These are phyloP conservation scores for Glyphotaelius pellucidus DNA, from an alignment of 2,888 invertebrate genomes.

Conservation along the genomic window DNA sequence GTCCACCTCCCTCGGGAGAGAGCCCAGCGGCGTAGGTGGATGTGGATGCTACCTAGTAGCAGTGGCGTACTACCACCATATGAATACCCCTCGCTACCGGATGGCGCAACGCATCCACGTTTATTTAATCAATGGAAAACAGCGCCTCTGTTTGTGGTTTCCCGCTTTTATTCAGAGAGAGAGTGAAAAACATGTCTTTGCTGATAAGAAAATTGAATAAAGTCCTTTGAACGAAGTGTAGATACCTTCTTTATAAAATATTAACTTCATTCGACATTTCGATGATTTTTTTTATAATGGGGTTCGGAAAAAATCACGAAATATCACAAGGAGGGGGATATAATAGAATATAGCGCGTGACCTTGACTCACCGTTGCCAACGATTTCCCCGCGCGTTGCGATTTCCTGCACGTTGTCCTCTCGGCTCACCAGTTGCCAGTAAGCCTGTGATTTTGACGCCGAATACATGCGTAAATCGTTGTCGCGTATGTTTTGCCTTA, in stretches of 20 bases:
- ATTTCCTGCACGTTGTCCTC: too few species aligned
- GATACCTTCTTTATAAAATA: neutral
- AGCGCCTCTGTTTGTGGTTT: neutral
- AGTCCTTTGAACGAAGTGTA: neutral
- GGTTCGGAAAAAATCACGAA: too few species aligned
- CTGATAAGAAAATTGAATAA: neutral
- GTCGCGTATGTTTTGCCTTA: too few species aligned
- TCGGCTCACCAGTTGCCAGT: too few species aligned
- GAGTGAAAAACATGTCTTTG: neutral
- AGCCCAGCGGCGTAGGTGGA: neutral
- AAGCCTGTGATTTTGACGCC: too few species aligned
- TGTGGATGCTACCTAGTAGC: neutral
- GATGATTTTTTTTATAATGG: too few species aligned
- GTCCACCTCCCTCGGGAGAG: neutral
- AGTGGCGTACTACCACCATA: neutral
- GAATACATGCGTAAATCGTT: too few species aligned
- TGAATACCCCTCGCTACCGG: neutral
- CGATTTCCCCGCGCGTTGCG: too few species aligned
- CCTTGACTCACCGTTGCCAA: too few species aligned
- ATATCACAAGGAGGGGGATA: too few species aligned
- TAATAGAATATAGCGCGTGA: too few species aligned
- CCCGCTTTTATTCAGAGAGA: neutral
- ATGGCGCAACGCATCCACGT: neutral
- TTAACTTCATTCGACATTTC: neutral
- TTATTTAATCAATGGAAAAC: constrained; percentile 2